Conservation (phyloP, 2,888 invertebrate species). For the Deladenus siricidicola region DNA sequence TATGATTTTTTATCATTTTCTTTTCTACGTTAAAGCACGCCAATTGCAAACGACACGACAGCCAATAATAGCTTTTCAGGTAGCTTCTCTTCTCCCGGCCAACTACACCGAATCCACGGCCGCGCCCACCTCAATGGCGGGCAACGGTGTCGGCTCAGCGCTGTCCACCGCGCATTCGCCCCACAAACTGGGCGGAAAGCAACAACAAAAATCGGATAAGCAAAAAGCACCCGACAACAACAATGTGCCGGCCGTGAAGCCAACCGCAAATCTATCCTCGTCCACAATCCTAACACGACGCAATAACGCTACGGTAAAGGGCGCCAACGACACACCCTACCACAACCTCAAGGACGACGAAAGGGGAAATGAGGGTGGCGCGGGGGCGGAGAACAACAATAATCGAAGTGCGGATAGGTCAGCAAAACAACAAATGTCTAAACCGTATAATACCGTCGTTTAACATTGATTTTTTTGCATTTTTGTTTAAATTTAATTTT, state of each 20-base stretch:
- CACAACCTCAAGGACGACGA: background rate
- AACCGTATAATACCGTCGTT: constrained; percentile 17
- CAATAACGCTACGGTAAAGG: no score
- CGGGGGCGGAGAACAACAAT: background rate
- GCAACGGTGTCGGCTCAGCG: constrained; percentile 14
- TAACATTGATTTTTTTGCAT: background rate
- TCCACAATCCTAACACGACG: no score
- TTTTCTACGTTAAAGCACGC: no score
- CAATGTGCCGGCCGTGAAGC: background rate
- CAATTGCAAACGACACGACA: no score
- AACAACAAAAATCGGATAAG: background rate
- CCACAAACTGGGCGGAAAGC: no score
- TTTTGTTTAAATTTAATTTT: background rate
- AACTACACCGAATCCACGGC: constrained; percentile 32
- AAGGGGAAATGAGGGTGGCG: background rate
- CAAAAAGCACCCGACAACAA: background rate
- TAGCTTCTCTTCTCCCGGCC: constrained; percentile 47
- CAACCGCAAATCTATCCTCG: background rate
- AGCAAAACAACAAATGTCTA: constrained; percentile 3
- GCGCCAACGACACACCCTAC: no score
- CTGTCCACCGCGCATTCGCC: constrained; percentile 5
- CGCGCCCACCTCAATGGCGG: constrained; percentile 11
- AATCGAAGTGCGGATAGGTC: background rate
- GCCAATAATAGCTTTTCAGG: constrained; percentile 32
- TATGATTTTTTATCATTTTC: no score